Conservation (phyloP, 2,113 vertebrate genomes). For the Sylvilagus bachmani region DNA sequence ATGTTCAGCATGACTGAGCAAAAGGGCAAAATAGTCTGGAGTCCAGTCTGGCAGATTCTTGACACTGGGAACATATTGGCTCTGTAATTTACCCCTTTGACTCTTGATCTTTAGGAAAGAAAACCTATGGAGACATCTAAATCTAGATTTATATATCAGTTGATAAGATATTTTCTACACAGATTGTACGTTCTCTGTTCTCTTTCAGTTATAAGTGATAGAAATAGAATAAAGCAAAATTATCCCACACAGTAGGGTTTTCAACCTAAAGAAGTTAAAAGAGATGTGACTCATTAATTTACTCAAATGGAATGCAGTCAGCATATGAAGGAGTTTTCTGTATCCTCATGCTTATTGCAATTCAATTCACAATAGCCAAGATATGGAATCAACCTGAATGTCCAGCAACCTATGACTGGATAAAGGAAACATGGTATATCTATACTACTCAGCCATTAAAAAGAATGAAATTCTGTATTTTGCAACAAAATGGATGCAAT, state of each 20-base stretch:
- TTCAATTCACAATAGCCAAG: no score
- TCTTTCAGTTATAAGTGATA: not conserved
- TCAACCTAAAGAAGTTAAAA: not conserved
- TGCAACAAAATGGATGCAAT: no score
- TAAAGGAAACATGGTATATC: no score
- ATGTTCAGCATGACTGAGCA: constrained; percentile 44
- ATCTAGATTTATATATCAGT: not conserved
- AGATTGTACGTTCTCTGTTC: not conserved
- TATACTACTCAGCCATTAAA: no score
- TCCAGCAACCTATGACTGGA: no score
- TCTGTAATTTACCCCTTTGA: constrained; percentile 57
- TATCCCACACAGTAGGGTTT: constrained; percentile 8
- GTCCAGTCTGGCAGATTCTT: constrained; percentile 56
- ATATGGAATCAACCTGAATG: no score
- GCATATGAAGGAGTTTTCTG: no score
- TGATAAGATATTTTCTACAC: not conserved
- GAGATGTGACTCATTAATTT: not conserved
- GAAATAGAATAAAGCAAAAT: not conserved
- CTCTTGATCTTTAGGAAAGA: constrained; percentile 71
- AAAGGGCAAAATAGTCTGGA: constrained; percentile 64
- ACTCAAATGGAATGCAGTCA: no score
- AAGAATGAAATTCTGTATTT: no score
- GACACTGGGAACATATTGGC: constrained; percentile 15
- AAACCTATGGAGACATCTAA: constrained; percentile 65
- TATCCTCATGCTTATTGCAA: no score